Percentiles rank a stretch among this genome's conserved stretches.
phyloP scores from a whole-genome alignment of 1,140 invertebrate species.

The Microvelia longipes region DNA sequence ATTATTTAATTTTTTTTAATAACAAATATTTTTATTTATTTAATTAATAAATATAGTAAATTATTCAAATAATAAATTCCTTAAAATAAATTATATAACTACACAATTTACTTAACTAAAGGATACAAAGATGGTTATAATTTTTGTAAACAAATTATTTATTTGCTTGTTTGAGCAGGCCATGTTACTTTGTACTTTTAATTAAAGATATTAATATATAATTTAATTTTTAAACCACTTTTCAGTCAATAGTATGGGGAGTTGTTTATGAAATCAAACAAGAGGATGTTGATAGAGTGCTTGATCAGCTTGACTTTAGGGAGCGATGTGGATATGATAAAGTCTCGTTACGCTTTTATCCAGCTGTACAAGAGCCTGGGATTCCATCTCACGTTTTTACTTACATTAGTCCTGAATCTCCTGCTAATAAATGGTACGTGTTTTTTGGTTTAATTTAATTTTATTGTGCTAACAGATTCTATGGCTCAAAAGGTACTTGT shows the following conservation, averaged over 20 bases:
- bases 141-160: background rate
- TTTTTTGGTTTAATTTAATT: too few species aligned
- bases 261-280: conserved; percentile 71
- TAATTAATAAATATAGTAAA: too few species aligned
- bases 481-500: too few species aligned
- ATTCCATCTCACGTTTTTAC: background rate
- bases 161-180: background rate
- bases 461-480: too few species aligned
- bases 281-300: conserved; percentile 49
- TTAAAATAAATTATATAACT: too few species aligned
- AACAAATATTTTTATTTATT: too few species aligned
- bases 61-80: too few species aligned
- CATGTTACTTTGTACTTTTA: background rate
- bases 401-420: background rate
- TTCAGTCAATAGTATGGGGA: conserved; percentile 63
- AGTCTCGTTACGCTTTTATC: conserved; percentile 50
- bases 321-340: conserved; percentile 80
- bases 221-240: conserved; percentile 7
- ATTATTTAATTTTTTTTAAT: too few species aligned
- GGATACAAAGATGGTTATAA: too few species aligned
- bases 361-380: conserved; percentile 25
- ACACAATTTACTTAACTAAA: too few species aligned
- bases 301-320: conserved; percentile 67
- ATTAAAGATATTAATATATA: too few species aligned
- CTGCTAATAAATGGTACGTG: conserved; percentile 32